Conservation (phyloP, 1,140 invertebrate genomes). For the Tetramorium alpestre region DNA sequence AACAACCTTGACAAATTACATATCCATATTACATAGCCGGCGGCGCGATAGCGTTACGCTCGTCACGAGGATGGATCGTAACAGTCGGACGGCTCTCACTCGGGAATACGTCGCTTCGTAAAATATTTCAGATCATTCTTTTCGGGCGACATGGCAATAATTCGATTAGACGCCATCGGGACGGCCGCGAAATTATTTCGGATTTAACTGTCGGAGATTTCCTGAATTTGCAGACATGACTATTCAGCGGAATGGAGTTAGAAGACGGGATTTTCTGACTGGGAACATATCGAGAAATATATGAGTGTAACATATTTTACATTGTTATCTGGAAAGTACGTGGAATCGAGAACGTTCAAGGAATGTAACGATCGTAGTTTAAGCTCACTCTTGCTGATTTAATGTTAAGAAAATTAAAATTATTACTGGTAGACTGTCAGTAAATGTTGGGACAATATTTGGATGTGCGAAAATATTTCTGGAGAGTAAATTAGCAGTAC, state of each 20-base stretch:
- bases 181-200: not conserved
- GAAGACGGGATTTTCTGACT: not conserved
- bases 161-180: not conserved
- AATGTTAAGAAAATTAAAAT: not conserved
- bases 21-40: conserved; percentile 32
- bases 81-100: not conserved
- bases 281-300: not conserved
- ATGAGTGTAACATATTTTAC: not conserved
- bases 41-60: conserved; percentile 8
- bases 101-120: not conserved
- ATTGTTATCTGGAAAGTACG: not conserved
- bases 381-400: too few relatives aligned
- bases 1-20: conserved; percentile 61
- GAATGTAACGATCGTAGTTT: too few relatives aligned
- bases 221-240: not conserved
- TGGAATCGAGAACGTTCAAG: not conserved
- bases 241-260: not conserved
- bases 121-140: conserved; percentile 22
- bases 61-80: not conserved
- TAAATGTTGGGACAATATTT: not conserved
- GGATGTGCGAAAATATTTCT: not conserved
- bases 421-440: not conserved
- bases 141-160: not conserved
- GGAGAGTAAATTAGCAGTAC: not conserved
- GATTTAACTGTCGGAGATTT: not conserved